Evolutionary conservation across 1,140 invertebrate genomes (phyloP).

Genomic region (Rhagoletis zephyria): DNA sequence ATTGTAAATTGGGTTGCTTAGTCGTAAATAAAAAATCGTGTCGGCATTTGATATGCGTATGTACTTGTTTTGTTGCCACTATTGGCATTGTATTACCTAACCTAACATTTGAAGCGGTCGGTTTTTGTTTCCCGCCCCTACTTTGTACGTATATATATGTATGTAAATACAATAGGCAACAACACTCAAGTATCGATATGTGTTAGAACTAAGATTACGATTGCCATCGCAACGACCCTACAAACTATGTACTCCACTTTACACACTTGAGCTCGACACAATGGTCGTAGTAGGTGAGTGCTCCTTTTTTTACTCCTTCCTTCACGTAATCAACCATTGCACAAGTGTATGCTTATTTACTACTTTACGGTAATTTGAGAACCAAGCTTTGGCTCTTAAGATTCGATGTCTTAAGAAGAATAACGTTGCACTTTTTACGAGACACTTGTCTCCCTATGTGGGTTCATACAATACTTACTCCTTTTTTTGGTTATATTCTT

Average conservation of each 20-base stretch:
- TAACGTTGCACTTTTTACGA: not conserved
- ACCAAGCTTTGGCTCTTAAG: not conserved
- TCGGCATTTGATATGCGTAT: not conserved
- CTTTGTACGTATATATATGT: no score
- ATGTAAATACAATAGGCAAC: not conserved
- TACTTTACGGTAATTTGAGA: constrained; percentile 36
- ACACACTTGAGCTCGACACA: not conserved
- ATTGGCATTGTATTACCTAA: not conserved
- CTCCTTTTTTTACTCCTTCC: not conserved
- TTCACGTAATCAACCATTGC: not conserved
- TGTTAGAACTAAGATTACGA: constrained; percentile 25
- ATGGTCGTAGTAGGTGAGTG: not conserved
- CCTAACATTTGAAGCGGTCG: not conserved
- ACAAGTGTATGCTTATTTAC: not conserved
- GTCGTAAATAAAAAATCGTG: not conserved
- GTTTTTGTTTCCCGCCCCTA: not conserved
- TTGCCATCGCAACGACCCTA: not conserved
- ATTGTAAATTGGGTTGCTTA: not conserved
- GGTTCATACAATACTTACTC: no score
- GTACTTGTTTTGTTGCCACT: not conserved
- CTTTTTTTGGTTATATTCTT: no score
- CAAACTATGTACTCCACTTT: not conserved
- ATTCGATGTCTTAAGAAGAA: not conserved
- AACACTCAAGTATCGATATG: constrained; percentile 7
- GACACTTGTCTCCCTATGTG: no score